Evolutionary conservation across 2,888 invertebrate species (phyloP).

Genomic region (Alviniconcha strummeri): DNA sequence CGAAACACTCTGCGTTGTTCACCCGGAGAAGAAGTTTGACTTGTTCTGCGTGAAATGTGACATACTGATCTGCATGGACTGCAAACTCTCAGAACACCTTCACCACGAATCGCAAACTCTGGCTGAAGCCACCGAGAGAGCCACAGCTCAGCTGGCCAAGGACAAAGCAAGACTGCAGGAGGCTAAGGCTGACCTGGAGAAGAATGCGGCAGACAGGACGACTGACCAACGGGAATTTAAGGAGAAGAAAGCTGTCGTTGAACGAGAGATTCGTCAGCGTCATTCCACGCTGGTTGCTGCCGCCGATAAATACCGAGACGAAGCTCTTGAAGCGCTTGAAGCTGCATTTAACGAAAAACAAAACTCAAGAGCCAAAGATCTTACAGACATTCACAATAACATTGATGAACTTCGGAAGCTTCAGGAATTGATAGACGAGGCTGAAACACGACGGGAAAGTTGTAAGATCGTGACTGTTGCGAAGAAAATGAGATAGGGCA

Average conservation of each 20-base stretch:
- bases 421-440: not conserved
- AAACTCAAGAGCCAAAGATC: no score
- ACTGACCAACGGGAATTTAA: not conserved
- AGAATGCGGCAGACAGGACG: no score
- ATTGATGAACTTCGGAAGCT: not conserved
- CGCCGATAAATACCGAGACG: not conserved
- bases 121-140: no score
- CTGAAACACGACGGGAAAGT: not conserved
- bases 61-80: not conserved
- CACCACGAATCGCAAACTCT: not conserved
- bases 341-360: not conserved
- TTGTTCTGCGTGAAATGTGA: slow-evolving; percentile 8
- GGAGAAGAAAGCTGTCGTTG: not conserved
- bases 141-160: not conserved
- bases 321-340: not conserved
- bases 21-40: not conserved
- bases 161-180: not conserved
- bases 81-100: not conserved
- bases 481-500: not conserved
- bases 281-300: not conserved
- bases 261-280: not conserved
- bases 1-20: not conserved
- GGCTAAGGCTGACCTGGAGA: not conserved
- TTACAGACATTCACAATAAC: not conserved
- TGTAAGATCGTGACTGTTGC: not conserved